Percentiles rank a stretch among this genome's conserved stretches.
Conservation (phyloP, 1,140 invertebrate species). For the Musca vetustissima region DNA sequence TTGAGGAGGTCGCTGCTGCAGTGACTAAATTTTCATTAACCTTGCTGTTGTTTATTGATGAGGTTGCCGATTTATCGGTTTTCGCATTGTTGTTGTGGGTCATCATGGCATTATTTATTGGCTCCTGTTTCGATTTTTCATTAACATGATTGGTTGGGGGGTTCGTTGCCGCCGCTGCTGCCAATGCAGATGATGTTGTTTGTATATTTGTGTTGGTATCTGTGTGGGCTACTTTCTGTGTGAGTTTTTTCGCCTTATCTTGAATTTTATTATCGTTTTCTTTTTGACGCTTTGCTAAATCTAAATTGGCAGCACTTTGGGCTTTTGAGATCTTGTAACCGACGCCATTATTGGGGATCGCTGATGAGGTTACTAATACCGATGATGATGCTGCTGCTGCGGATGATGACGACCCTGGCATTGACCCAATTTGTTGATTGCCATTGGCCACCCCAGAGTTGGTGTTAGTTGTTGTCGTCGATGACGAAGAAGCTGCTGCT, state of each 20-base stretch:
- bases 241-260: slow-evolving; percentile 52
- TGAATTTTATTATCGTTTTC: slow-evolving; percentile 53
- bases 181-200: background rate
- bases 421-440: slow-evolving; percentile 4
- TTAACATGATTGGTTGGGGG: background rate
- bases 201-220: background rate
- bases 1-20: background rate
- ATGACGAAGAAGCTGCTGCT: background rate
- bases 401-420: slow-evolving; percentile 4
- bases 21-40: slow-evolving; percentile 18
- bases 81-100: slow-evolving; percentile 3
- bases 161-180: background rate
- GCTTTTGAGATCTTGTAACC: slow-evolving; percentile 26
- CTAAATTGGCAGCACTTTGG: slow-evolving; percentile 33
- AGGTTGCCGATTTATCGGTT: slow-evolving; percentile 14
- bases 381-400: background rate
- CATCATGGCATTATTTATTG: slow-evolving; percentile 19
- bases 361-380: slow-evolving; percentile 21
- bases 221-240: slow-evolving; percentile 29
- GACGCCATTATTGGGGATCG: background rate
- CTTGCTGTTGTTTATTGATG: slow-evolving; percentile 15
- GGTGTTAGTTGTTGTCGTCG: background rate
- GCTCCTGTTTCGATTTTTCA: slow-evolving; percentile 10
- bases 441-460: slow-evolving; percentile 6
- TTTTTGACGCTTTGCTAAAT: slow-evolving; percentile 50